Evolutionary conservation across 2,113 vertebrate genomes (phyloP), one percentile per base, ranked within the genome.

Genomic region (Climacteris rufus): DNA sequence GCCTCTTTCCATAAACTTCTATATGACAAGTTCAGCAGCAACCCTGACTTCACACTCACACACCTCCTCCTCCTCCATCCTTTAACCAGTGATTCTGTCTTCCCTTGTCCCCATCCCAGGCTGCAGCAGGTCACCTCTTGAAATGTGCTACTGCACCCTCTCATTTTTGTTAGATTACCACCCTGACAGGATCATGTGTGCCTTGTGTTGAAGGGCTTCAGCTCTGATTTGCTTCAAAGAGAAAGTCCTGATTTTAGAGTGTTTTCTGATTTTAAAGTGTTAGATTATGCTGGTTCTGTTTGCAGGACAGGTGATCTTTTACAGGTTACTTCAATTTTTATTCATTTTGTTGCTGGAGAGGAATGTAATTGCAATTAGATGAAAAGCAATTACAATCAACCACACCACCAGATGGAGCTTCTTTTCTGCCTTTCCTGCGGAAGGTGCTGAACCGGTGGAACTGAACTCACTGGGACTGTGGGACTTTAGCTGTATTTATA

Each of bases 381-480:
- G 11, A 61, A 63, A 72, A 81, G 76, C 27, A 33, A 70, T 70
- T 63, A 22, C 47, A 80, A 83, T 88, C 79, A 63, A 64, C 96
- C 91, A 95, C 76, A 57, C 95, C 94, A 96, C 86, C 91, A 95
- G 94, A 68, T 91, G 94, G 94, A 94, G 95, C 83, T 89, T 75
- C 56, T 89, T 87, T 91, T 92, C 91, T 94, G 91, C 89, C 80
- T 94, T 95, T 92, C 28, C 83, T 19, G 4, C 57, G 37, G 44
- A 35, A 90, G 65, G 47, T 75, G 76, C 74, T 84, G 68, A 66
- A 90, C 30, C 39, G 35, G 35, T 33, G 76, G 57, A 59, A 76
- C 31, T 61, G 83, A 94, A 76, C 52, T 91, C 56, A 20, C 13
- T 27, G 50, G 28, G 18, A 35, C 40, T 31, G 39, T 53, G 60